Evolutionary conservation across 1,140 invertebrate species (phyloP), one percentile per base, ranked within the genome.

Genomic region (Calephelis nemesis): DNA sequence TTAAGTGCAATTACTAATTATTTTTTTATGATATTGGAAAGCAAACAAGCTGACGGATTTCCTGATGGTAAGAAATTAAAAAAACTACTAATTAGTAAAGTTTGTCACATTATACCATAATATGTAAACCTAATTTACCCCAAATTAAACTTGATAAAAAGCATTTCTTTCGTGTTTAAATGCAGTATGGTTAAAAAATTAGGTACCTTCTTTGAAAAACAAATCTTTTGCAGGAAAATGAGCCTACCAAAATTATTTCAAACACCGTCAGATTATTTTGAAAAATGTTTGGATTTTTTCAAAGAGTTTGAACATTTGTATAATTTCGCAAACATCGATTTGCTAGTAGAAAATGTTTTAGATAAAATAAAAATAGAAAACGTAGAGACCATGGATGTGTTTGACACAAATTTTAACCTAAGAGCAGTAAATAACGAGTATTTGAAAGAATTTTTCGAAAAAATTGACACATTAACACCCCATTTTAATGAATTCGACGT

Each of bases 291-390:
- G 10, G 45, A 84, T 6, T 95, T 96, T 73, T 89, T 96, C 13
- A 70, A 92, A 60, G 83, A 94, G 40, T 93, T 94, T 77, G 86
- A 94, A 68, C 95, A 95, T 94, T 84, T 97, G 65, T 96, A 94
- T 74, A 93, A 94, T 64, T 92, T 87, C 73, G 92, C 94, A 0
- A 95, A 96, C 65, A 96, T 94, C 0, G 87, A 95, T 73, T 93
- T 96, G 68, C 87, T 97, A 54, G 79, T 92, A 4, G 81, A 93
- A 39, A 85, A 92, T 19, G 79, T 93, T 11, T 84, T 95, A 66
- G 85, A 94, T 13, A 71, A 87, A 67, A 93, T 96, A 7, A 40
- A 74, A 10, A 47, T 84, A 15, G 48, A 70, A 7, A 65, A 77
- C 54, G 52, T 81, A 50, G 58, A 79, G 47, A 40, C 75, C 40